Base-by-base conservation (phyloP, 2,797 vertebrate species). In the Cynodonichthys magdalenae region DNA sequence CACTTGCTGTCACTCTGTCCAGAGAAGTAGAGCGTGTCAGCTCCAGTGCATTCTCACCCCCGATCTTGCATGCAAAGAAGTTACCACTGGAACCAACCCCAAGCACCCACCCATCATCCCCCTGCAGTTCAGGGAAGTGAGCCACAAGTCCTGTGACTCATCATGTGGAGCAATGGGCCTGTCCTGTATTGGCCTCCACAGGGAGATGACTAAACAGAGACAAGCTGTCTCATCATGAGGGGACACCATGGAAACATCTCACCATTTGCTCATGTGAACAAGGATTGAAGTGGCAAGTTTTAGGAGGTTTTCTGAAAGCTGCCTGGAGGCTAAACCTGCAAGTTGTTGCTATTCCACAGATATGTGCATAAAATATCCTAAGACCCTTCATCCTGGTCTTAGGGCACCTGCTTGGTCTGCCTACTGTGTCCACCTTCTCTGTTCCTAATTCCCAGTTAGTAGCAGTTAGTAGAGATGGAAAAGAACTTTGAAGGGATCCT, bases 1-100 rank as follows among this genome's bases (percentile, higher is more conserved):
- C 84, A 86, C 80, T 83, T 87, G 59, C 74, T 59, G 77, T 87
- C 75, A 69, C 63, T 29, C 17, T 70, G 69, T 71, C 0, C 58
- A 59, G 61, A 73, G 83, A 81, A 87, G 82, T 88, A 85, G 80
- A 88, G 83, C 69, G 29, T 84, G 73, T 46, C 65, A 71, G 77
- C 79, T 71, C 69, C 2, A 34, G 64, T 64, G 63, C 69, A 70
- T 75, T 67, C 77, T 85, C 71, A 57, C 66, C 54, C 60, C 61
- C 6, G 2, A 54, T 74, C 72, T 79, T 56, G 55, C 74, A 79
- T 71, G 74, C 66, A 20, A 71, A 85, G 77, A 79, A 80, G 75
- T 86, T 84, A 83, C 71, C 66, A 75, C 63, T 18, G 44, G 44
- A 53, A 24, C 1, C 44, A 39, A 9, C 18, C 7, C 14, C 41